Evolutionary conservation across 2,797 vertebrate genomes (phyloP).

Genomic region (Mycteria americana): DNA sequence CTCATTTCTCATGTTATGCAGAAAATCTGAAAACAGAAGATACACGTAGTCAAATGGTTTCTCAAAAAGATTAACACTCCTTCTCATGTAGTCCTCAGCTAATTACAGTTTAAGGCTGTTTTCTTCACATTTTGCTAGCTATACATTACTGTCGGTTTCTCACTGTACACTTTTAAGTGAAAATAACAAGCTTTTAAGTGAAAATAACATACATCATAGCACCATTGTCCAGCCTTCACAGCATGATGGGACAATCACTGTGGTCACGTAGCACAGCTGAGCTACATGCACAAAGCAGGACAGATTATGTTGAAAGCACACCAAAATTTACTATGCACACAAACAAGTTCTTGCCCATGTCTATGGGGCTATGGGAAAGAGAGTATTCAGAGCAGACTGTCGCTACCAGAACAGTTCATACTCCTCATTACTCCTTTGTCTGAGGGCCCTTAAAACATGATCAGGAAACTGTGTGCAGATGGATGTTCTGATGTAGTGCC

Average conservation of each 20-base stretch:
- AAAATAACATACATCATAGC: not conserved
- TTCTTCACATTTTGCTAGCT: not conserved
- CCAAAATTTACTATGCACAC: not conserved
- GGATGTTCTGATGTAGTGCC: constrained; percentile 42
- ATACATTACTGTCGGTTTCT: not conserved
- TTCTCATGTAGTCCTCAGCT: not conserved
- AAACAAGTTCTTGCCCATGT: not conserved
- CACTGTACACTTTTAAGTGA: not conserved
- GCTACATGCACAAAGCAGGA: not conserved
- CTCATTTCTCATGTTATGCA: not conserved
- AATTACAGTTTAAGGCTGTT: not conserved
- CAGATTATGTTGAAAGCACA: not conserved
- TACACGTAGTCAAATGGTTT: not conserved
- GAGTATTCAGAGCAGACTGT: not conserved
- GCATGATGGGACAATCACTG: not conserved
- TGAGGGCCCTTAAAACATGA: not conserved
- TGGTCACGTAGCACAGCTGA: not conserved
- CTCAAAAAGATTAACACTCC: not conserved
- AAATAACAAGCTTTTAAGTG: not conserved
- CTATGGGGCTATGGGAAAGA: not conserved
- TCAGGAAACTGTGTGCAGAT: constrained; percentile 38
- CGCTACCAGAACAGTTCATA: not conserved
- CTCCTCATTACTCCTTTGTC: constrained; percentile 22
- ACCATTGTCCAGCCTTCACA: not conserved
- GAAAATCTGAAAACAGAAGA: not conserved